Base-by-base conservation (phyloP, 2,888 invertebrate genomes). In the Abscondita cerata region DNA sequence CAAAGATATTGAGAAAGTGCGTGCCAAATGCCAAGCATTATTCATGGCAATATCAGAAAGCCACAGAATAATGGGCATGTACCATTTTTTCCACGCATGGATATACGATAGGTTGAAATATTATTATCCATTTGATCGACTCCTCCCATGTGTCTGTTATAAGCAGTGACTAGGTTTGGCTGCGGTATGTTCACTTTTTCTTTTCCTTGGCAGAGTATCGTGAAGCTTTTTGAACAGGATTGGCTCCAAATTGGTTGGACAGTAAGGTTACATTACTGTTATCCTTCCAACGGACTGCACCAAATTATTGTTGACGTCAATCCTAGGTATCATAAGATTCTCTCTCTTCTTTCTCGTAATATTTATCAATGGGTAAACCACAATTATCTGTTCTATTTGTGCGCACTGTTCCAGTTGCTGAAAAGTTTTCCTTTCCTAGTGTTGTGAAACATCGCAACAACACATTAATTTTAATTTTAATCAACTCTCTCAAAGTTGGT, bases 41-140 rank as follows among this genome's bases (percentile, higher is more conserved):
- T 36, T 36, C 11, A 36, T 36, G 2, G 36, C n/a, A 2, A 12
- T n/a, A 81, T 79, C 75, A 75, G 75, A 73, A 76, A 63, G 25
- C 50, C 65, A 54, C 1, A 79, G 79, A 31, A 64, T 64, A 62
- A 58, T 58, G 1, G 58, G 58, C 8, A 40, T 52, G n/a, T 54
- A 58, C 52, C 58, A 58, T 40, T 59, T 59, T 59, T 59, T 40
- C 20, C 52, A 1, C 52, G 52, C 18, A 52, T 41, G 2, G 5
- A 1, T 2, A 59, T 59, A 3, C 33, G 1, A 53, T 53, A 59
- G 5, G 3, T 38, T 2, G 59, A 20, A 53, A 58, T 38, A 38
- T 40, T 25, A 12, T 58, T 58, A 34, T 57, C 57, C 16, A 58
- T 13, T 20, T 54, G 52, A 13, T 58, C 58, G 1, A 58, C 58